Base-by-base conservation (phyloP, 2,797 vertebrate species). In the Cynopterus sphinx region DNA sequence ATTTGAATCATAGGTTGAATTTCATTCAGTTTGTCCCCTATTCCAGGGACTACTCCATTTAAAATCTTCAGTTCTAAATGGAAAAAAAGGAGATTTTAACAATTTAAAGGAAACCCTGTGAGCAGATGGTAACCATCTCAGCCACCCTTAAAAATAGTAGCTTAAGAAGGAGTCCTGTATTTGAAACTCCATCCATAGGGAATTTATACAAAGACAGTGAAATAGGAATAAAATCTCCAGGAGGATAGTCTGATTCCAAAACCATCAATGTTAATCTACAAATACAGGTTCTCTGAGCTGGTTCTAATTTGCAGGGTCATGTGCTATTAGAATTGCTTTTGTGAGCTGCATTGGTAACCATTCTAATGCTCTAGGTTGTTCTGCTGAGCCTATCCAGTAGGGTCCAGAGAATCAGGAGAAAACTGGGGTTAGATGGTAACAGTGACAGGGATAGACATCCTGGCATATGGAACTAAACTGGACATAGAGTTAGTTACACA, bases 121-220 rank as follows among this genome's bases (percentile, higher is more conserved):
- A 93, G 85, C 87, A 93, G 75, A 91, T 94, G 75, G 87, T 90
- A 49, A 43, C 83, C n/a, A 21, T 95, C 49, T 71, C 61, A 93
- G 74, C 51, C 51, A 77, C 78, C 43, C 57, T 79, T 71, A 67
- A 92, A 94, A 53, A 31, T 73, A 46, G 49, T 21, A 19, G 36
- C 84, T 90, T 92, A 68, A 78, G 92, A 96, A 57, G 43, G 67
- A 84, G 33, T 68, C 51, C 57, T 89, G 46, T 67, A 33, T 95
- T 78, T 96, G 93, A 97, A 94, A 55, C 74, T 49, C n/a, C 49
- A 57, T 55, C 43, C 43, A 24, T 21, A 24, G 61, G 59, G 84
- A 61, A 0, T 70, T 55, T 84, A 55, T 6, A 55, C 16, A 59
- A 1, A 81, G 70, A 84, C 51, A 79, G 19, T 70, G 59, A 87